Percentiles rank a stretch among this genome's conserved stretches.
Conservation (phyloP, 2,888 invertebrate species). For the Pandemis cinnamomeana region DNA sequence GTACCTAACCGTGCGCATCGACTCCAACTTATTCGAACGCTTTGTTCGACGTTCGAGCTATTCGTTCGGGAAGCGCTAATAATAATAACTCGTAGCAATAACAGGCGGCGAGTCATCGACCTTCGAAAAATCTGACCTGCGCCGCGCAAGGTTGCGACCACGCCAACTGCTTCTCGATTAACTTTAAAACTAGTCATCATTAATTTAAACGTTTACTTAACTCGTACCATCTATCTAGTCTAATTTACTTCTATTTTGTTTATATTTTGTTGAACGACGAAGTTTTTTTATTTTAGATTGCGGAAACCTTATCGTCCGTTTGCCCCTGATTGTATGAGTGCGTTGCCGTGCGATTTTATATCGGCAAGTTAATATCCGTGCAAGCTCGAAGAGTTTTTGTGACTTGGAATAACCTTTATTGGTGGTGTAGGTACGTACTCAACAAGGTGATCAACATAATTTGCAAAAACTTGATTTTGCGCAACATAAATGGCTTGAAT, state of each 20-base stretch:
- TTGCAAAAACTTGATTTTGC: slow-evolving; percentile 65
- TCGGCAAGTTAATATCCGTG: slow-evolving; percentile 5
- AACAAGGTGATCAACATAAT: slow-evolving; percentile 63
- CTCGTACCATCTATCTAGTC: not conserved
- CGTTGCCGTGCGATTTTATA: slow-evolving; percentile 42
- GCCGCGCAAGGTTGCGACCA: slow-evolving; percentile 77
- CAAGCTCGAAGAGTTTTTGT: slow-evolving; percentile 49
- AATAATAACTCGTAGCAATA: slow-evolving; percentile 76
- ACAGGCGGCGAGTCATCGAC: slow-evolving; percentile 79
- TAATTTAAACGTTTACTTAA: slow-evolving; percentile 24
- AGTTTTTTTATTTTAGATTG: slow-evolving; percentile 40
- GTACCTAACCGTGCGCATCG: slow-evolving; percentile 51
- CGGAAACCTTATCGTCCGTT: slow-evolving; percentile 66
- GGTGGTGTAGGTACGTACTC: slow-evolving; percentile 55
- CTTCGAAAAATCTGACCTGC: slow-evolving; percentile 84
- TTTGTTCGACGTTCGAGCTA: slow-evolving; percentile 49
- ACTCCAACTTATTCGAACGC: slow-evolving; percentile 49
- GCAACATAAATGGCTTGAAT: slow-evolving; percentile 28
- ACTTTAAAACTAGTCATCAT: slow-evolving; percentile 41
- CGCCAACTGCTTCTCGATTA: slow-evolving; percentile 48
- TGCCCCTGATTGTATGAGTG: slow-evolving; percentile 49
- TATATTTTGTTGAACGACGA: slow-evolving; percentile 33
- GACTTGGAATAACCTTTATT: slow-evolving; percentile 65
- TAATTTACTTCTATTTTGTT: slow-evolving; percentile 9
- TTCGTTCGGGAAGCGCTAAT: slow-evolving; percentile 64